These are phyloP conservation scores for Cyclina sinensis DNA, from an alignment of 1,140 invertebrate species.

Conservation along the genomic window DNA sequence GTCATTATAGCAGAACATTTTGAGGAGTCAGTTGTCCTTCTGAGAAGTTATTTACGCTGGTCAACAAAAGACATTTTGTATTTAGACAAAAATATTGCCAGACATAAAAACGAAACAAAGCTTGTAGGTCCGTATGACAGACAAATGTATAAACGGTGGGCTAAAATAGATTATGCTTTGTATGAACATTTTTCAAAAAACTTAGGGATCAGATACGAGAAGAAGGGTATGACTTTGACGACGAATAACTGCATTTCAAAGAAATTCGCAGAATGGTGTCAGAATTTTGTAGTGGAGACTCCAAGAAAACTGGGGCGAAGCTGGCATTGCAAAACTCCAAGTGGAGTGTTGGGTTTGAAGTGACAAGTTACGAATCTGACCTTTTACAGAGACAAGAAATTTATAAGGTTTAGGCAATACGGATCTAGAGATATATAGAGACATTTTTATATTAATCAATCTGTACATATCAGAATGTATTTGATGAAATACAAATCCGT, in stretches of 20 bases:
- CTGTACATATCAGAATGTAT: not conserved
- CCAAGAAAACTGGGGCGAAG: constrained; percentile 46
- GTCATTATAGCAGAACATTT: constrained; percentile 88
- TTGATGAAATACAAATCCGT: too few species aligned
- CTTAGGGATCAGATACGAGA: constrained; percentile 69
- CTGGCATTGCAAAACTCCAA: constrained; percentile 41
- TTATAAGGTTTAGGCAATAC: constrained; percentile 65
- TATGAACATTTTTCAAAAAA: constrained; percentile 71
- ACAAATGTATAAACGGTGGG: constrained; percentile 58
- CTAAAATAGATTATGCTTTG: constrained; percentile 71
- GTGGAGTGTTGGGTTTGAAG: constrained; percentile 63
- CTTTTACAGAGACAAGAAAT: constrained; percentile 63
- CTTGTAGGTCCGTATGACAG: constrained; percentile 29
- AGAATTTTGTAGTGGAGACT: constrained; percentile 56
- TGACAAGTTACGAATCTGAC: constrained; percentile 60
- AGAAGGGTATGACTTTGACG: constrained; percentile 66
- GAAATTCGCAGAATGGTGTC: constrained; percentile 46
- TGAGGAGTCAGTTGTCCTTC: constrained; percentile 87
- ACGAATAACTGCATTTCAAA: constrained; percentile 64
- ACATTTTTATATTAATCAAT: too few species aligned
- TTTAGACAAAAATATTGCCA: constrained; percentile 59
- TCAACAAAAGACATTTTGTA: constrained; percentile 85
- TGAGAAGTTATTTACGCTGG: constrained; percentile 87
- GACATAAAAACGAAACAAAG: not conserved
- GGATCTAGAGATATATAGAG: constrained; percentile 42